Evolutionary conservation across 2,113 vertebrate species (phyloP).

Genomic region (Mirza zaza): DNA sequence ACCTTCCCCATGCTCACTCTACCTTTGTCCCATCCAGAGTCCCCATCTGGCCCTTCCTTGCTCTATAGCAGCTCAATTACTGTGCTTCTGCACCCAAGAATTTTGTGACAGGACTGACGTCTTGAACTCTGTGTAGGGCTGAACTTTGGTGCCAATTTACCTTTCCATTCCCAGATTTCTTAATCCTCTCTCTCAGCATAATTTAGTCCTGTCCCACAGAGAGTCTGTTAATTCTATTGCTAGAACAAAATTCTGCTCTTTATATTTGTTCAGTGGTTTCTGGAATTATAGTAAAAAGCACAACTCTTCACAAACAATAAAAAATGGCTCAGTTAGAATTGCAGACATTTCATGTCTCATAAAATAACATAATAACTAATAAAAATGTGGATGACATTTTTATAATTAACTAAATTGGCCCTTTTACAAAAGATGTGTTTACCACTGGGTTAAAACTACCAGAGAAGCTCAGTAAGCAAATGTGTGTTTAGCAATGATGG

Average conservation of each 20-base stretch:
- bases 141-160: neutral
- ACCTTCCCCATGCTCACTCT: neutral
- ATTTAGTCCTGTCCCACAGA: neutral
- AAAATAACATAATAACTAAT: neutral
- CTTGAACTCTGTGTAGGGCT: neutral
- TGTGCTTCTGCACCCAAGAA: neutral
- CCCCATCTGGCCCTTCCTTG: neutral
- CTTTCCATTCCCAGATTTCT: neutral
- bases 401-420: neutral
- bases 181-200: neutral
- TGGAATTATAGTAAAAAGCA: neutral
- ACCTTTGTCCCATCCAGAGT: neutral
- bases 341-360: constrained; percentile 8
- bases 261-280: neutral
- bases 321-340: neutral
- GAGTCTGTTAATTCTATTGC: neutral
- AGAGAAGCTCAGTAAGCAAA: neutral
- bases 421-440: constrained; percentile 1
- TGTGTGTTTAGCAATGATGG: neutral
- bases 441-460: neutral
- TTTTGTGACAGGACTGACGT: neutral
- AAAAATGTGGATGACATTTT: constrained; percentile 21
- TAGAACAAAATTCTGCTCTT: neutral
- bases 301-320: neutral
- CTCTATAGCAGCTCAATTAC: neutral